These are phyloP conservation scores for Cebidichthys violaceus DNA, from an alignment of 2,113 vertebrate genomes.

Conservation along the genomic window DNA sequence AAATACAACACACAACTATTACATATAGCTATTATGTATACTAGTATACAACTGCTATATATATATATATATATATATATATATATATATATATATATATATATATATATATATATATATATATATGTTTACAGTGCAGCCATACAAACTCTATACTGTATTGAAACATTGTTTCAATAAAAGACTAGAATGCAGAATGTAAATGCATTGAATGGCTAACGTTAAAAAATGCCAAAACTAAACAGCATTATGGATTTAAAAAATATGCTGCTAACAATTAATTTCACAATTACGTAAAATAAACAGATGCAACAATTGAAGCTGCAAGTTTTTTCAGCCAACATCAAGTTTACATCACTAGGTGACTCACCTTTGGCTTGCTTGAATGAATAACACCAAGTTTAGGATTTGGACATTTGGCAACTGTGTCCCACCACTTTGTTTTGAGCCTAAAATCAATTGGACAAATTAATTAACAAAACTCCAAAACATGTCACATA, in stretches of 20 bases:
- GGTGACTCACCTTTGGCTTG: conserved; percentile 55
- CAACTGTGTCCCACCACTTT: conserved; percentile 67
- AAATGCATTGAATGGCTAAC: not conserved
- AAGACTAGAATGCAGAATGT: not conserved
- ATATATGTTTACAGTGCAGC: not conserved
- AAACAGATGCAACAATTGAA: not conserved
- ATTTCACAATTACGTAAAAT: not conserved
- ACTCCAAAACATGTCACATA: not conserved
- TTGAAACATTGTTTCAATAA: no score
- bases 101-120: no score
- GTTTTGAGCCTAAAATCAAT: conserved; percentile 64
- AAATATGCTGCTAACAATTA: not conserved
- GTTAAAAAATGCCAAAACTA: not conserved
- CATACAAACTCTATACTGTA: not conserved
- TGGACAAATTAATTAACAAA: conserved; percentile 8
- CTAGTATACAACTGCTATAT: not conserved
- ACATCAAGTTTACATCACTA: not conserved
- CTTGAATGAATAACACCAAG: conserved; percentile 20
- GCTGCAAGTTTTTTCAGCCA: not conserved
- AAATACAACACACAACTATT: not conserved
- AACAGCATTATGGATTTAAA: not conserved
- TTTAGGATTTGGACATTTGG: conserved; percentile 51
- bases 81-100: no score
- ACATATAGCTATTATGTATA: no score
- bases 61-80: no score